These are phyloP conservation scores for Netelia fuscicornis DNA, from an alignment of 2,888 invertebrate genomes.

Conservation along the genomic window DNA sequence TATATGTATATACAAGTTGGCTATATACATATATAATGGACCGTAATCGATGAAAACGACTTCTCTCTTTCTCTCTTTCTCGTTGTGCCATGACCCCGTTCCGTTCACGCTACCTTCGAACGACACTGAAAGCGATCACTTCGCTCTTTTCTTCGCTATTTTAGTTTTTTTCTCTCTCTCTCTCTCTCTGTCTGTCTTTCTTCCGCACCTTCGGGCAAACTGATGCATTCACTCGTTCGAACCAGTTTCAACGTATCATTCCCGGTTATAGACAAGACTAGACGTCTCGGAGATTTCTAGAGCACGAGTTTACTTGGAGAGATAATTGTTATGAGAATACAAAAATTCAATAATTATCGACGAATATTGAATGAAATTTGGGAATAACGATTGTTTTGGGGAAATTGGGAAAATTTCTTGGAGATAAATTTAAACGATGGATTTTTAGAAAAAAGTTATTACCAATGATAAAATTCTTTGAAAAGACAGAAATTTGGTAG, in stretches of 20 bases:
- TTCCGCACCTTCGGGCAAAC: neutral
- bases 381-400: too few species aligned
- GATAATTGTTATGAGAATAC: neutral
- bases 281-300: neutral
- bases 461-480: too few species aligned
- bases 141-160: slow-evolving; percentile 13
- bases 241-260: slow-evolving; percentile 28
- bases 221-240: neutral
- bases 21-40: slow-evolving; percentile 47
- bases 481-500: too few species aligned
- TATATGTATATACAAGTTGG: neutral
- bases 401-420: too few species aligned
- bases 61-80: slow-evolving; percentile 19
- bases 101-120: slow-evolving; percentile 44
- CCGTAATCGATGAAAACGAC: slow-evolving; percentile 51
- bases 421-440: too few species aligned
- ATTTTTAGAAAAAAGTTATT: too few species aligned
- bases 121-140: slow-evolving; percentile 60
- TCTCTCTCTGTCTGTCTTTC: neutral
- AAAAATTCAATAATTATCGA: neutral
- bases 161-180: slow-evolving; percentile 26
- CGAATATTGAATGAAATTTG: too few species aligned
- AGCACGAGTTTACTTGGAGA: neutral
- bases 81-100: slow-evolving; percentile 64
- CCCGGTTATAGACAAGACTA: slow-evolving; percentile 10